Conservation (phyloP, 2,113 vertebrate species). For the Trogon surrucura region DNA sequence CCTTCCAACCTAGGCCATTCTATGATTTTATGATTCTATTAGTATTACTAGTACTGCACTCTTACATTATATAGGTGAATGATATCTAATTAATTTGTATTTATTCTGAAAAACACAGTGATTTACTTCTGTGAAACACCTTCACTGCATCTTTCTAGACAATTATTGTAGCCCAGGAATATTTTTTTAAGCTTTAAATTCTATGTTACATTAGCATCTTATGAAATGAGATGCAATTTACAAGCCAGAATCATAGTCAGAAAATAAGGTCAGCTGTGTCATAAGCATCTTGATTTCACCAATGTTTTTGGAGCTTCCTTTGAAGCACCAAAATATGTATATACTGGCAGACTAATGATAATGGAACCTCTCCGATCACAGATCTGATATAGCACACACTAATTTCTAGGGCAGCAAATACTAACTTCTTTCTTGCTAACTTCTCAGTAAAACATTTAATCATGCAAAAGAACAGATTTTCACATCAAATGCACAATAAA, state of each 20-base stretch:
- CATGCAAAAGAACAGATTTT: background rate
- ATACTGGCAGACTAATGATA: background rate
- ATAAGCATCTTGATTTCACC: background rate
- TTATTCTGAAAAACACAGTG: background rate
- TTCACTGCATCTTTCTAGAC: background rate
- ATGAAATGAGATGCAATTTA: background rate
- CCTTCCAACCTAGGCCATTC: too few species aligned
- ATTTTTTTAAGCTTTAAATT: background rate
- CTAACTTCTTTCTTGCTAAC: background rate
- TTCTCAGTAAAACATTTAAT: background rate
- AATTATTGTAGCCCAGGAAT: background rate
- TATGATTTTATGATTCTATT: too few species aligned
- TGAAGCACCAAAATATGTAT: background rate
- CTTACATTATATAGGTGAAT: background rate
- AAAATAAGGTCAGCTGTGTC: background rate
- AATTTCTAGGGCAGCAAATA: background rate
- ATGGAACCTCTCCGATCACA: background rate
- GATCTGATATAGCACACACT: background rate
- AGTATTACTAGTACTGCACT: background rate
- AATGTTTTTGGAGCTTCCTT: background rate
- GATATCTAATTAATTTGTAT: background rate
- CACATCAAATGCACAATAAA: background rate
- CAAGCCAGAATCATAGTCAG: background rate
- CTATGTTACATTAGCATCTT: background rate
- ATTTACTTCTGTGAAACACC: background rate